Conservation (phyloP, 2,888 invertebrate species). For the Caenorhabditis zanzibari region DNA sequence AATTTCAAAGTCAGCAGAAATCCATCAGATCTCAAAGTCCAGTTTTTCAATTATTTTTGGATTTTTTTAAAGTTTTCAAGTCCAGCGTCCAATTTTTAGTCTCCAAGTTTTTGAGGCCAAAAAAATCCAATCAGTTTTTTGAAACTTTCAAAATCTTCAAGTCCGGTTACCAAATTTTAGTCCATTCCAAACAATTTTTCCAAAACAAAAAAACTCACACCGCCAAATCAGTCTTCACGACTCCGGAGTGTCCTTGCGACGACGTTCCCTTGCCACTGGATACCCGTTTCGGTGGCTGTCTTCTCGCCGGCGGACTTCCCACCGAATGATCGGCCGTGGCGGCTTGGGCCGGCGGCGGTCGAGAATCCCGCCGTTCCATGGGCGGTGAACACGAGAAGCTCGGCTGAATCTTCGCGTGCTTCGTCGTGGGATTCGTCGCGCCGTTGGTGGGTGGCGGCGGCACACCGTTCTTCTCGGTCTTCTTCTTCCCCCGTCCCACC, state of each 20-base stretch:
- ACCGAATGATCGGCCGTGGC: slow-evolving; percentile 29
- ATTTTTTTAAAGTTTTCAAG: not conserved
- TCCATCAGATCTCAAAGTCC: not conserved
- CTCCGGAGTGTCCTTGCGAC: slow-evolving; percentile 5
- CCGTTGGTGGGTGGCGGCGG: slow-evolving; percentile 10
- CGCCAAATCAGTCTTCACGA: slow-evolving; percentile 57
- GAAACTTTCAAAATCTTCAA: too few relatives aligned
- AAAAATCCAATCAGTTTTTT: slow-evolving; percentile 13
- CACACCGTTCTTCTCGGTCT: slow-evolving; percentile 49
- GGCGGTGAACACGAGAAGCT: slow-evolving; percentile 55
- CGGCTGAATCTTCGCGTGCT: slow-evolving; percentile 49
- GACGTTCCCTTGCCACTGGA: slow-evolving; percentile 46
- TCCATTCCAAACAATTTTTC: too few relatives aligned
- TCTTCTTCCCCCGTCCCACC: slow-evolving; percentile 62
- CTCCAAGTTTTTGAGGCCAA: not conserved
- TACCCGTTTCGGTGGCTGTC: slow-evolving; percentile 43
- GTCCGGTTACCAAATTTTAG: not conserved
- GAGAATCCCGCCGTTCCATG: slow-evolving; percentile 32
- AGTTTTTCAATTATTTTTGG: not conserved
- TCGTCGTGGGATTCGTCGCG: slow-evolving; percentile 21
- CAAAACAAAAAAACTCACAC: slow-evolving; percentile 54
- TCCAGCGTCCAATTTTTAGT: not conserved
- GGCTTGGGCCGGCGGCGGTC: slow-evolving; percentile 11
- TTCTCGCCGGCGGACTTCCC: slow-evolving; percentile 51
- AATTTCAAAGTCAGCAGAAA: too few relatives aligned